Conservation (phyloP, 2,113 vertebrate species). For the Dermatemys mawii region DNA sequence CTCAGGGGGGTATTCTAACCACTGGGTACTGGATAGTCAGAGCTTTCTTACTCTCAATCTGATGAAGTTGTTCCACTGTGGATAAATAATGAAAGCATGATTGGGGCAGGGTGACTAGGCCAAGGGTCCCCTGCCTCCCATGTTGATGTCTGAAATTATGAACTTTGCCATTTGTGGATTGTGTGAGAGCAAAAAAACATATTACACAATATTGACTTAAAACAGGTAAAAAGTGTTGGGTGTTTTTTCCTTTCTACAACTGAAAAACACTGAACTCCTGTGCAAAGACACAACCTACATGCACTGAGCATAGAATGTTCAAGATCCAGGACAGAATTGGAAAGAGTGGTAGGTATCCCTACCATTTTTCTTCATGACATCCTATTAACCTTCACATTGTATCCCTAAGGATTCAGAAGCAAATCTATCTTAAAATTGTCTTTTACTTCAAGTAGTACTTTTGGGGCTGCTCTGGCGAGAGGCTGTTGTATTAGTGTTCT, state of each 20-base stretch:
- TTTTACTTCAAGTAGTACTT: background rate
- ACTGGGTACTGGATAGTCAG: background rate
- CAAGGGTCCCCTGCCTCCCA: background rate
- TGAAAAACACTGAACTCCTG: background rate
- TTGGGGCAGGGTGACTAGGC: too few relatives aligned
- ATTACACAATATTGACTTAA: background rate
- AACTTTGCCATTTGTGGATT: background rate
- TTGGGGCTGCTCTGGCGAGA: background rate
- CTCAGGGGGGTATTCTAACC: background rate
- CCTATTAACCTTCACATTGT: background rate
- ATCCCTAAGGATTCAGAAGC: background rate
- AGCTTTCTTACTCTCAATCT: background rate
- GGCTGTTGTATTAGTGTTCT: background rate
- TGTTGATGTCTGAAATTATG: background rate
- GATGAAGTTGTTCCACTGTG: background rate
- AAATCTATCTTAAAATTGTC: background rate
- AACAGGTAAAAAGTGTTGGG: background rate
- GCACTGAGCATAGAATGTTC: background rate
- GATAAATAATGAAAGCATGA: background rate
- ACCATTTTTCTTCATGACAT: background rate
- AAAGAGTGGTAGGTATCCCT: background rate
- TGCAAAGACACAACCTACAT: background rate
- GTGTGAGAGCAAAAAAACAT: background rate
- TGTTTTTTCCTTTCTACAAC: slow-evolving; percentile 26
- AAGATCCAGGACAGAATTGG: background rate